Evolutionary conservation across 2,888 invertebrate species (phyloP), one percentile per base, ranked within the genome.

Genomic region (Ecliptopera silaceata): DNA sequence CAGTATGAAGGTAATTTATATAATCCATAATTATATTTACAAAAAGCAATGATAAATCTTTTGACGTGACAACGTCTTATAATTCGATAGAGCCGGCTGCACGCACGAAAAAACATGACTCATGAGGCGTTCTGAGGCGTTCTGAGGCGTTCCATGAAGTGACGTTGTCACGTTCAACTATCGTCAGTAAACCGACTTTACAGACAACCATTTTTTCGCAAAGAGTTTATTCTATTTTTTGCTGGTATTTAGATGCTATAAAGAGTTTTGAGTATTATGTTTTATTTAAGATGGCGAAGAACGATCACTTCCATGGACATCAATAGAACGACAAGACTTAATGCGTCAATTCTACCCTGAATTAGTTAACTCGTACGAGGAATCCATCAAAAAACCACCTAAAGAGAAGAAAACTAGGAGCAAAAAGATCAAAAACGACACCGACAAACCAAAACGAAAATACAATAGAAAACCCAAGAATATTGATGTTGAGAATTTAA

Each of bases 321-420:
- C 95, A 1, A 92, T 94, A 20, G 96, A 96, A 76, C 94, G 95
- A 0, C 93, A 94, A 76, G 86, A 92, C 60, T 80, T 94, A 15
- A 92, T 96, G 67, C 84, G 90, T 31, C 78, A 84, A 63, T 93
- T 93, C 44, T 95, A 95, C 79, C 94, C 95, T 15, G 81, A 92
- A 1, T 56, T 96, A 53, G 95, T 95, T 0, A 84, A 93, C 43
- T 74, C 74, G 2, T 95, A 92, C 67, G 91, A 94, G 64, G 92
- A 92, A 59, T 84, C 86, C 2, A 85, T 90, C 26, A 92, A 93
- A 59, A 92, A 93, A 79, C 89, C 91, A 61, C 81, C 74, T 0
- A 93, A 91, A 70, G 88, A 85, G 67, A 79, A 83, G 66, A 88
- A 87, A 63, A 71, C 74, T 3, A 76, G 72, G 67, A 66, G 68